Evolutionary conservation across 2,113 vertebrate species (phyloP).

Genomic region (Chloroceryle aenea): DNA sequence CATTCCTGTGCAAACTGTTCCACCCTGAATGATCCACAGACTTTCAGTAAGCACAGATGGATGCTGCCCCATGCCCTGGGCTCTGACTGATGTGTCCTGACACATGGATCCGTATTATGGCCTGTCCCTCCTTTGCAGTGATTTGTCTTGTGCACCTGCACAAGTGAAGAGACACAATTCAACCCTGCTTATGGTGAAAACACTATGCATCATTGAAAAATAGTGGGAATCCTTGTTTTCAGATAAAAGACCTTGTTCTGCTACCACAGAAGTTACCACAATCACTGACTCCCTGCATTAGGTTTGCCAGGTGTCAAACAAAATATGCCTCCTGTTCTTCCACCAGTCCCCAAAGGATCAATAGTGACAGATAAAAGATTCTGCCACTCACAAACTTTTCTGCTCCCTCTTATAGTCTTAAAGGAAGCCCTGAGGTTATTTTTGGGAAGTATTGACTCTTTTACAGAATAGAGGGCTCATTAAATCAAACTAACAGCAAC

Average conservation of each 20-base stretch:
- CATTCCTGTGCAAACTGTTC: not conserved
- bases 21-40: not conserved
- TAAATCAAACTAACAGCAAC: conserved; percentile 54
- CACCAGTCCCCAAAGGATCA: not conserved
- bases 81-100: not conserved
- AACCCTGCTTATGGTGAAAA: not conserved
- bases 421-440: not conserved
- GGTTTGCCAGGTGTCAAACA: not conserved
- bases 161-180: not conserved
- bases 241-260: not conserved
- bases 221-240: not conserved
- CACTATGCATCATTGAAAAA: not conserved
- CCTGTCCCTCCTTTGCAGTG: not conserved
- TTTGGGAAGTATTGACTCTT: conserved; percentile 24
- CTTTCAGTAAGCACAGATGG: not conserved
- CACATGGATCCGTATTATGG: not conserved
- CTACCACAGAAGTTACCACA: not conserved
- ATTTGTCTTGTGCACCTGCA: not conserved
- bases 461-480: conserved; percentile 25
- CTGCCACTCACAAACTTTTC: not conserved
- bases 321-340: not conserved
- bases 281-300: not conserved
- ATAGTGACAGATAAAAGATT: not conserved
- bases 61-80: not conserved
- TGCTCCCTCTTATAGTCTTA: not conserved